A percentile compares a stretch with the other conserved stretches of the same genome.
These are phyloP conservation scores for Perizoma flavofasciatum DNA, from an alignment of 2,888 invertebrate genomes.

Conservation along the genomic window DNA sequence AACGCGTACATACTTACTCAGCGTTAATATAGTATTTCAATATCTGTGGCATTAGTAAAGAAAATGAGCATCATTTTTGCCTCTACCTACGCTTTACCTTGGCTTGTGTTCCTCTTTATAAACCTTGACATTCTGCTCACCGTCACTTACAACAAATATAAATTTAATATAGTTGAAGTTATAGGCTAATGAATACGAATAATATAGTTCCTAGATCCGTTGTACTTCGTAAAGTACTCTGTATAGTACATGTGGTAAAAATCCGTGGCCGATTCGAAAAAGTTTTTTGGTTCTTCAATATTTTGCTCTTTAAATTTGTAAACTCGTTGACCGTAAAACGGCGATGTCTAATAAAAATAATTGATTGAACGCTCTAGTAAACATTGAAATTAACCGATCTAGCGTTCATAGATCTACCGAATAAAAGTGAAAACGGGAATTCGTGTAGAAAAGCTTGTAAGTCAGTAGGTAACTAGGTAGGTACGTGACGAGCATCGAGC, in stretches of 20 bases:
- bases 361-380: slow-evolving; percentile 24
- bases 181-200: neutral
- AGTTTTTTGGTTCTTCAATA: too few species aligned
- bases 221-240: too few species aligned
- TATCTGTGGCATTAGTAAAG: slow-evolving; percentile 15
- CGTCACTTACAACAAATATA: slow-evolving; percentile 12
- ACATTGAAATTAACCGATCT: slow-evolving; percentile 20
- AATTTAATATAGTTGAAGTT: too few species aligned
- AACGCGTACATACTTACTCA: neutral
- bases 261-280: too few species aligned
- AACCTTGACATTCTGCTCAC: slow-evolving; percentile 25
- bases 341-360: slow-evolving; percentile 2
- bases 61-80: slow-evolving; percentile 18
- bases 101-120: slow-evolving; percentile 23
- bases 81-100: slow-evolving; percentile 29
- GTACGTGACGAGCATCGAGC: slow-evolving; percentile 17
- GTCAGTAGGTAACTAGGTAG: neutral
- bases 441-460: slow-evolving; percentile 16
- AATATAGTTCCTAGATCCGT: neutral
- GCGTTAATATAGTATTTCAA: too few species aligned
- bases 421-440: slow-evolving; percentile 32
- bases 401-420: slow-evolving; percentile 9
- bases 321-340: slow-evolving; percentile 12
- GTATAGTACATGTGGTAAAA: too few species aligned
- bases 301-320: neutral